These are phyloP conservation scores for Brachionus koreanus DNA, from an alignment of 1,140 invertebrate species.

Conservation along the genomic window DNA sequence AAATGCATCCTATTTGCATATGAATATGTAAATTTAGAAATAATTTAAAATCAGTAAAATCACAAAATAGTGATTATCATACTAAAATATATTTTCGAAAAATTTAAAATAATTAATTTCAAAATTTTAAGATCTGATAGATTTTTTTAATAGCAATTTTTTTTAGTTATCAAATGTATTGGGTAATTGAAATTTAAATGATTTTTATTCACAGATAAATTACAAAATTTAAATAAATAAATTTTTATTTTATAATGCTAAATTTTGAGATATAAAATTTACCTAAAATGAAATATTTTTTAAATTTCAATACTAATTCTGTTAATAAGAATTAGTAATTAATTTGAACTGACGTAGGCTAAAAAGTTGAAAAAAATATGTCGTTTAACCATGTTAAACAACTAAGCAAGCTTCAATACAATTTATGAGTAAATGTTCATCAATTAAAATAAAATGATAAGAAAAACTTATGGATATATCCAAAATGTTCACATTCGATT, in stretches of 20 bases:
- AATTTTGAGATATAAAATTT: too few relatives aligned
- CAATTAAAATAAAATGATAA: neutral
- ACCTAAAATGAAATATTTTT: too few relatives aligned
- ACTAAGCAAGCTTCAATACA: neutral
- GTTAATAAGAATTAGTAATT: neutral
- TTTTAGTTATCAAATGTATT: too few relatives aligned
- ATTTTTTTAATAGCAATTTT: too few relatives aligned
- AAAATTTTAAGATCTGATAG: too few relatives aligned
- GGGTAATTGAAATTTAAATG: too few relatives aligned
- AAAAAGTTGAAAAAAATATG: neutral
- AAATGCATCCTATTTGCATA: neutral
- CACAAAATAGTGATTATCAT: neutral
- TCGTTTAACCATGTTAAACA: neutral
- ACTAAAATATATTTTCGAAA: neutral
- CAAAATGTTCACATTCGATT: neutral
- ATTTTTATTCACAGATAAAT: too few relatives aligned
- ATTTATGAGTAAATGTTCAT: neutral
- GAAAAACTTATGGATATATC: neutral
- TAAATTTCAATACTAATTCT: neutral
- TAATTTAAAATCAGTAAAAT: neutral
- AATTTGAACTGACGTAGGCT: neutral
- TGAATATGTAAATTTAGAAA: neutral
- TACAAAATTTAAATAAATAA: too few relatives aligned
- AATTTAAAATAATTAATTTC: too few relatives aligned
- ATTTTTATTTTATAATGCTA: too few relatives aligned